These are phyloP conservation scores for Drosophila nasuta DNA, from an alignment of 1,140 invertebrate genomes.

Conservation along the genomic window DNA sequence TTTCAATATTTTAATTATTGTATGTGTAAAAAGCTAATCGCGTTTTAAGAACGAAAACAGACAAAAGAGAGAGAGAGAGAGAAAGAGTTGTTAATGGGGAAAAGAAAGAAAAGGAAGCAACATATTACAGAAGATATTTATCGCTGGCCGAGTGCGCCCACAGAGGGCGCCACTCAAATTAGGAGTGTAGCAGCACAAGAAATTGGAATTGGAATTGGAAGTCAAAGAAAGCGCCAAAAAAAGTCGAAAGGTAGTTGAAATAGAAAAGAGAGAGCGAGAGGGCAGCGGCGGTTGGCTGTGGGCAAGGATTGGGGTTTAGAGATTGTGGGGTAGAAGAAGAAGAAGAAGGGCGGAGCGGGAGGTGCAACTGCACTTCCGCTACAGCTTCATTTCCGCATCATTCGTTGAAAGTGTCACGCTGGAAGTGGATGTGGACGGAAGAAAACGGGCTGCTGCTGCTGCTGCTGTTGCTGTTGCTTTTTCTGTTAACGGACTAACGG, in stretches of 20 bases:
- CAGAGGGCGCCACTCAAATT: conserved; percentile 27
- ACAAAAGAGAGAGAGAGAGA: not conserved
- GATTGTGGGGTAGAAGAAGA: not conserved
- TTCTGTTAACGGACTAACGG: conserved; percentile 21
- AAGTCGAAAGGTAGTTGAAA: conserved; percentile 13
- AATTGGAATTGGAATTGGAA: conserved; percentile 19
- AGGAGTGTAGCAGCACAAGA: conserved; percentile 44
- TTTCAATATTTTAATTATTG: conserved; percentile 71
- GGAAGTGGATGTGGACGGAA: not conserved
- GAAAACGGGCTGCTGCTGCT: not conserved
- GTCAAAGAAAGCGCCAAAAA: not conserved
- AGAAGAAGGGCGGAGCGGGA: too few species aligned
- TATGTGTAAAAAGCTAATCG: conserved; percentile 76
- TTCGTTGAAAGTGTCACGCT: conserved; percentile 6
- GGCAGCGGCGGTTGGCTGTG: conserved; percentile 17
- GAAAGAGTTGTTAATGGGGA: not conserved
- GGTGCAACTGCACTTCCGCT: conserved; percentile 13
- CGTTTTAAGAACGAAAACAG: conserved; percentile 47
- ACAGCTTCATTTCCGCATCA: conserved; percentile 18
- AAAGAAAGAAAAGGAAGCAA: conserved; percentile 31
- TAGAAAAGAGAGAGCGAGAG: conserved; percentile 4
- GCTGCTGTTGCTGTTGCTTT: conserved; percentile 15
- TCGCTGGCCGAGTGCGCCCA: conserved; percentile 40
- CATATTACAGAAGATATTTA: conserved; percentile 49
- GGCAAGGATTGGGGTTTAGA: conserved; percentile 13